Percentiles rank a stretch among this genome's conserved stretches.
phyloP scores from a whole-genome alignment of 2,888 invertebrate species.

The Trichogramma evanescens region DNA sequence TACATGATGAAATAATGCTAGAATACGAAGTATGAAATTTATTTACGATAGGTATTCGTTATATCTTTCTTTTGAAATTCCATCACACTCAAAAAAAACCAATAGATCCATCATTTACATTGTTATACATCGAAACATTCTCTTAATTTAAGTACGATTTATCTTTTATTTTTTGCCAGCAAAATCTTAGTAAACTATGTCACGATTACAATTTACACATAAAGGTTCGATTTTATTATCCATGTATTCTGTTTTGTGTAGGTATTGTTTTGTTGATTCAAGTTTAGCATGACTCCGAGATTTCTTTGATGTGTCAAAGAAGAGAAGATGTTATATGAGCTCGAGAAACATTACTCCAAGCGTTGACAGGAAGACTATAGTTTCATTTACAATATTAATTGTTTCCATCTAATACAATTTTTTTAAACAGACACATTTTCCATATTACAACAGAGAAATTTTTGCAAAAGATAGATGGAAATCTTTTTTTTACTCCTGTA shows the following conservation, averaged over 20 bases:
- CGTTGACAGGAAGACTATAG: slow-evolving; percentile 21
- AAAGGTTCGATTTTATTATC: neutral
- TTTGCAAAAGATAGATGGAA: slow-evolving; percentile 14
- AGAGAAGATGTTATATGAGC: slow-evolving; percentile 5
- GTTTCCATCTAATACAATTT: slow-evolving; percentile 17
- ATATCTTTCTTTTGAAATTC: slow-evolving; percentile 23
- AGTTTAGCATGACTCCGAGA: slow-evolving; percentile 5
- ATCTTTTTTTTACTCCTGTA: neutral
- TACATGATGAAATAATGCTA: slow-evolving; percentile 35
- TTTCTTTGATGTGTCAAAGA: slow-evolving; percentile 12
- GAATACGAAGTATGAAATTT: slow-evolving; percentile 40
- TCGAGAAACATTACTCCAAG: slow-evolving; percentile 12
- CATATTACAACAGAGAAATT: slow-evolving; percentile 15
- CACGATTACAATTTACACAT: neutral
- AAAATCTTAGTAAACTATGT: slow-evolving; percentile 2
- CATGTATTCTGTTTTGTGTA: neutral
- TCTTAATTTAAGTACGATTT: slow-evolving; percentile 19
- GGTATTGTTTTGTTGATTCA: neutral
- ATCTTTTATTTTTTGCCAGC: slow-evolving; percentile 15
- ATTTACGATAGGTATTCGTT: slow-evolving; percentile 31
- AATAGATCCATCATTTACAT: slow-evolving; percentile 28
- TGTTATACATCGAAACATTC: slow-evolving; percentile 27
- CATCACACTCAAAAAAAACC: slow-evolving; percentile 26
- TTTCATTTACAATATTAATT: slow-evolving; percentile 14
- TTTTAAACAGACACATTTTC: slow-evolving; percentile 23